Evolutionary conservation across 2,113 vertebrate species (phyloP).

Genomic region (Nothoprocta perdicaria): DNA sequence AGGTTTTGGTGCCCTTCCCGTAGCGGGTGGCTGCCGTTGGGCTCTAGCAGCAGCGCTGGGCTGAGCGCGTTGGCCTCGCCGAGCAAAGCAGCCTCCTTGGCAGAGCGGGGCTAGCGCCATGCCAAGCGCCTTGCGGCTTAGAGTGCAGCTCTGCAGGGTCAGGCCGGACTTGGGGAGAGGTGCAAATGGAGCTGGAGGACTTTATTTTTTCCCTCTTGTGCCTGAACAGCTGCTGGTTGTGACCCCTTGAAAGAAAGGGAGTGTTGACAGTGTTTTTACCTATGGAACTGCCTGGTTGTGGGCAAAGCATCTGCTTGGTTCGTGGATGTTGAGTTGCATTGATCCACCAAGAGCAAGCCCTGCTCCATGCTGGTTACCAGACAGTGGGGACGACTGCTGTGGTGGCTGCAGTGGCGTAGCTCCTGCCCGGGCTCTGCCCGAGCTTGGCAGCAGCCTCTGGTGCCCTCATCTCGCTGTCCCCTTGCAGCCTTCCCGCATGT

Average conservation of each 20-base stretch:
- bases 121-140: rapidly evolving
- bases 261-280: background rate
- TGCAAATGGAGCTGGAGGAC: background rate
- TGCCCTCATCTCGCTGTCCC: background rate
- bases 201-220: background rate
- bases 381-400: background rate
- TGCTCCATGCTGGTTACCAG: background rate
- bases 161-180: background rate
- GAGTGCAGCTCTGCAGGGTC: background rate
- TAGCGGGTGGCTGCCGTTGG: background rate
- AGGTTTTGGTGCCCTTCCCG: background rate
- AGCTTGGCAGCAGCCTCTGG: background rate
- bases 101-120: background rate
- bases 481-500: background rate
- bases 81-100: background rate
- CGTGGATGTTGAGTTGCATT: rapidly evolving
- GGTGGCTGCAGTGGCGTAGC: background rate
- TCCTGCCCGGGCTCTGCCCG: background rate
- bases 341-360: background rate
- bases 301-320: background rate
- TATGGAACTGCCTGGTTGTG: background rate
- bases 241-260: background rate
- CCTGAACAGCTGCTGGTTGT: background rate
- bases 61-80: background rate
- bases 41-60: background rate